Conservation (phyloP, 2,888 invertebrate genomes). For the Microplitis deprimator region DNA sequence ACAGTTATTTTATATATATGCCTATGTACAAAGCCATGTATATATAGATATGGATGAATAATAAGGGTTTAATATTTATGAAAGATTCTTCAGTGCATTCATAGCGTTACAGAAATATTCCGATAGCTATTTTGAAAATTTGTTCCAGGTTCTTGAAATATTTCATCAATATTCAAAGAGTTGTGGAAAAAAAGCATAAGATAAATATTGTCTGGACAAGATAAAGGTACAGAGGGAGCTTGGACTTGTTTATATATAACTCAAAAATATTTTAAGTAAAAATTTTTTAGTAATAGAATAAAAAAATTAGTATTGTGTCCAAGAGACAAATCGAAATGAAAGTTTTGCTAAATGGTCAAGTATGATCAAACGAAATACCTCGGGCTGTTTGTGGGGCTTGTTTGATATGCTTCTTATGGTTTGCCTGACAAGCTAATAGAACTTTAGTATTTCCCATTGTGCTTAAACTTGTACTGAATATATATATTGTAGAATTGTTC, state of each 20-base stretch:
- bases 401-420: conserved; percentile 15
- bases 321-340: background rate
- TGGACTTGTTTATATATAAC: too few relatives aligned
- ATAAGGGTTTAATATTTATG: conserved; percentile 16
- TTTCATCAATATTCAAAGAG: background rate
- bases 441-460: conserved; percentile 15
- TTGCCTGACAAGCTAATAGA: conserved; percentile 17
- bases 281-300: background rate
- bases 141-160: background rate
- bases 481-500: background rate
- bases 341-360: background rate
- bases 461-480: background rate
- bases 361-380: conserved; percentile 23
- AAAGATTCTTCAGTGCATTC: background rate
- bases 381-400: conserved; percentile 21
- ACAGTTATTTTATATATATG: background rate
- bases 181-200: background rate
- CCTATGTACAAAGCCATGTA: background rate
- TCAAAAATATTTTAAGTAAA: too few relatives aligned
- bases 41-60: background rate
- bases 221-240: background rate
- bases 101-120: background rate
- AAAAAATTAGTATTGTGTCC: background rate
- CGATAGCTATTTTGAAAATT: background rate
- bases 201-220: background rate